phyloP scores from a whole-genome alignment of 2,113 vertebrate genomes.

The Microcebus jonahi region DNA sequence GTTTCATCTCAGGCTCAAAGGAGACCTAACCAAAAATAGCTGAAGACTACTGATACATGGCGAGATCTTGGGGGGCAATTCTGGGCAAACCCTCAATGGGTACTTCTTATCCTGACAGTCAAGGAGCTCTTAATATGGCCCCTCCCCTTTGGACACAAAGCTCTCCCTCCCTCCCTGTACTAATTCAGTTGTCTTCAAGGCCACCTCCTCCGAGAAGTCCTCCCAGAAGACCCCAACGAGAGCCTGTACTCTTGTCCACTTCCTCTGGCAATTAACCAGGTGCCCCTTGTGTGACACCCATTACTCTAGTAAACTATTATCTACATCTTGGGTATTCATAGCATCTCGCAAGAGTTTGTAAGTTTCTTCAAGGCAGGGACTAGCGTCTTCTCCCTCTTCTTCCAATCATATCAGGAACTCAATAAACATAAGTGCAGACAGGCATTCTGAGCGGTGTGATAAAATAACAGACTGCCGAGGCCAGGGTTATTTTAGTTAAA shows the following conservation, averaged over 20 bases:
- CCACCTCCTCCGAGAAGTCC: not conserved
- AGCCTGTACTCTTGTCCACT: not conserved
- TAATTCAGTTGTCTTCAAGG: not conserved
- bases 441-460: not conserved
- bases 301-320: too few species aligned
- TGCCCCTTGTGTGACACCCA: not conserved
- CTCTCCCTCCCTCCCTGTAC: not conserved
- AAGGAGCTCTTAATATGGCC: too few species aligned
- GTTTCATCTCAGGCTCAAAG: not conserved
- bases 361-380: not conserved
- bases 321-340: not conserved
- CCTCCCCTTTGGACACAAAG: not conserved
- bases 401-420: not conserved
- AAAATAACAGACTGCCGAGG: not conserved
- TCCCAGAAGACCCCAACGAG: rapidly evolving
- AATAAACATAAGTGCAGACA: not conserved
- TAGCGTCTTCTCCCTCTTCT: not conserved
- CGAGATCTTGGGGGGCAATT: not conserved
- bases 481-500: not conserved
- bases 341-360: rapidly evolving
- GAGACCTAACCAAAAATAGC: not conserved
- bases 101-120: not conserved
- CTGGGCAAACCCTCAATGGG: not conserved
- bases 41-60: not conserved
- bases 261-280: not conserved